Conservation (phyloP, 2,797 vertebrate species). For the Chaenodraco wilsoni region DNA sequence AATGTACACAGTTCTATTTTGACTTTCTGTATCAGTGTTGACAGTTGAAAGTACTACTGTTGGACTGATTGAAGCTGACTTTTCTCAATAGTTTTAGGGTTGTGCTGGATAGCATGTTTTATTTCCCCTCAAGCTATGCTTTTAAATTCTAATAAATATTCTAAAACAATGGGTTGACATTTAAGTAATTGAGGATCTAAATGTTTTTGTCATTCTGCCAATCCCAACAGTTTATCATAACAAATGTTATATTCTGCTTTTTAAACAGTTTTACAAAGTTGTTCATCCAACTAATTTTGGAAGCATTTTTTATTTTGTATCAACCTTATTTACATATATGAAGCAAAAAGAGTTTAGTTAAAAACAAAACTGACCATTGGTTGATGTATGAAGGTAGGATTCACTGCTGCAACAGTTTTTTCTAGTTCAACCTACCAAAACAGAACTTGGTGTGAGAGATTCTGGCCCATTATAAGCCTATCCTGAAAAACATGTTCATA, state of each 20-base stretch:
- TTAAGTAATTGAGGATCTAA: neutral
- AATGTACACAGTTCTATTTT: conserved; percentile 30
- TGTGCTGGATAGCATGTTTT: conserved; percentile 22
- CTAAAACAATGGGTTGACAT: conserved; percentile 8
- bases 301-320: neutral
- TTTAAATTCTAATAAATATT: conserved; percentile 59
- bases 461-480: no score
- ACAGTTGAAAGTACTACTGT: conserved; percentile 53
- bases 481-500: no score
- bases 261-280: no score
- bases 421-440: no score
- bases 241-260: no score
- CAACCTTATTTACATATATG: neutral
- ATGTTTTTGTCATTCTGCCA: neutral
- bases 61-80: conserved; percentile 8
- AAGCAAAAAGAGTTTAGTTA: no score
- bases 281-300: neutral
- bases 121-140: conserved; percentile 10
- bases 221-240: no score
- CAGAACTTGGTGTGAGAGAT: no score
- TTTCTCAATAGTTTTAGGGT: conserved; percentile 26
- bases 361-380: neutral
- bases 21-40: conserved; percentile 11
- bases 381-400: neutral
- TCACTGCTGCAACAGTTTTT: no score